Conservation (phyloP, 2,888 invertebrate genomes). For the Syrphus vitripennis region DNA sequence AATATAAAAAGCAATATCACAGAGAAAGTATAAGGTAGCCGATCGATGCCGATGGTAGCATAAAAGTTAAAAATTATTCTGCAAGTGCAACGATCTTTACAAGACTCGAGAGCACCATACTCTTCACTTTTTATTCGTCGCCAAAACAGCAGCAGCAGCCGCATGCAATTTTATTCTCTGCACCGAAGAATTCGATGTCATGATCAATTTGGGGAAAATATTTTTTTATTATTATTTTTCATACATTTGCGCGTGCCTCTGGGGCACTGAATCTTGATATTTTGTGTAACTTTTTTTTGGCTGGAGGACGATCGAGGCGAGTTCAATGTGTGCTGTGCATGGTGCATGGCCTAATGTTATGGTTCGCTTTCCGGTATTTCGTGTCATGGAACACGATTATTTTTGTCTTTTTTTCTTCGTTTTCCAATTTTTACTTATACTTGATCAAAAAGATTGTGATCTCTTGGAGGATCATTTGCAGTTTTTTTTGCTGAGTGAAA, state of each 20-base stretch:
- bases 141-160: neutral
- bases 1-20: neutral
- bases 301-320: constrained; percentile 18
- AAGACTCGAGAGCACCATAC: neutral
- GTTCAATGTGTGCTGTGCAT: constrained; percentile 50
- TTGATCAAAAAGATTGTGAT: constrained; percentile 45
- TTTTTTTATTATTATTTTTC: neutral
- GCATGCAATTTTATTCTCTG: constrained; percentile 20
- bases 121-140: neutral
- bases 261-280: constrained; percentile 1
- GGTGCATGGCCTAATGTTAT: constrained; percentile 43
- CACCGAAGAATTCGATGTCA: constrained; percentile 48
- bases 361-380: constrained; percentile 63
- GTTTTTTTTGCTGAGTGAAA: constrained; percentile 11
- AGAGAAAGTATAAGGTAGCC: constrained; percentile 47
- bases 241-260: neutral
- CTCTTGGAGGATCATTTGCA: constrained; percentile 28
- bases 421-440: constrained; percentile 5
- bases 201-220: constrained; percentile 48
- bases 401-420: constrained; percentile 3
- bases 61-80: neutral
- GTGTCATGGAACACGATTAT: constrained; percentile 65
- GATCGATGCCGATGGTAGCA: too few relatives aligned
- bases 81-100: constrained; percentile 23
- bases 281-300: neutral